A percentile compares a stretch with the other conserved stretches of the same genome.
Conservation (phyloP, 1,140 invertebrate species). For the Adelges cooleyi region DNA sequence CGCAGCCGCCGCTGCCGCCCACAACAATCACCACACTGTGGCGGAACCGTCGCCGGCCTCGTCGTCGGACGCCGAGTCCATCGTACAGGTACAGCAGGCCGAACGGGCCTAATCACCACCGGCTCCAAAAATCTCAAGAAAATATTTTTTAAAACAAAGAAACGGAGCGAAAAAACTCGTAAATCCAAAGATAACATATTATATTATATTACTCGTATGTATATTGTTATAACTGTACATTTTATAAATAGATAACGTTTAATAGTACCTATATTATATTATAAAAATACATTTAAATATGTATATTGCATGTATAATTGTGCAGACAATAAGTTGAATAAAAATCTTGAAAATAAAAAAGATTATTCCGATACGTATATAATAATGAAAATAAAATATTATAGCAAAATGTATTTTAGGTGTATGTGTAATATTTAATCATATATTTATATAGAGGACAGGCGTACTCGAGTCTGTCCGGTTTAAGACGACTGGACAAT, state of each 20-base stretch:
- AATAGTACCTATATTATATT: background rate
- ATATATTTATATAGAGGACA: background rate
- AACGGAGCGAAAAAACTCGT: background rate
- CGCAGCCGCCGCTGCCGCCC: slow-evolving; percentile 31
- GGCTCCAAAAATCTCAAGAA: background rate
- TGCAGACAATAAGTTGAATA: slow-evolving; percentile 11
- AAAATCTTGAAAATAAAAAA: background rate
- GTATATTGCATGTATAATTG: background rate
- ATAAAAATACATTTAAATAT: background rate
- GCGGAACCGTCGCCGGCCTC: slow-evolving; percentile 28
- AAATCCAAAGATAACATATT: slow-evolving; percentile 17
- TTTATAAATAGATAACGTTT: background rate
- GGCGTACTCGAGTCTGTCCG: background rate
- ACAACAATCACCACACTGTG: slow-evolving; percentile 31
- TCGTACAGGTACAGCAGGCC: slow-evolving; percentile 33
- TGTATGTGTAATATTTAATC: too few species aligned
- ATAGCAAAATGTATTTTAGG: background rate
- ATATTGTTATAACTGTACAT: too few species aligned
- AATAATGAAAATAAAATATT: background rate
- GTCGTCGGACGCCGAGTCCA: slow-evolving; percentile 35
- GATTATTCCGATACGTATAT: too few species aligned
- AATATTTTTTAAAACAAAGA: too few species aligned
- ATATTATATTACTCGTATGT: too few species aligned
- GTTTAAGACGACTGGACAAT: slow-evolving; percentile 14
- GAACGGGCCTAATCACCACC: slow-evolving; percentile 33